These are phyloP conservation scores for Epinotia bilunana DNA, from an alignment of 2,888 invertebrate genomes.

Conservation along the genomic window DNA sequence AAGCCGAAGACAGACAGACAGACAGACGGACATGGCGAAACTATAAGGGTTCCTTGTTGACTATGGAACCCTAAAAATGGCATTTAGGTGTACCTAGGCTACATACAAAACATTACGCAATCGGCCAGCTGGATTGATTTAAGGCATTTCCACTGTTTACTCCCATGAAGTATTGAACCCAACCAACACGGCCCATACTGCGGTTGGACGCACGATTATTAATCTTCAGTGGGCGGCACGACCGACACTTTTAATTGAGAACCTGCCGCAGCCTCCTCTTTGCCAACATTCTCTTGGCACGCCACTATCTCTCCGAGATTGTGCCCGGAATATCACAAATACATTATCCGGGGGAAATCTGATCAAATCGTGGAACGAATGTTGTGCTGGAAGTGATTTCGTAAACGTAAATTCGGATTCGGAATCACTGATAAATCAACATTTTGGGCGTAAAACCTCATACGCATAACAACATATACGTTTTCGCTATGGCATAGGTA, in stretches of 20 bases:
- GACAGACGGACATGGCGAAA: too few species aligned
- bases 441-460: not conserved
- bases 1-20: too few species aligned
- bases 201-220: constrained; percentile 9
- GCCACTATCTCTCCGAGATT: constrained; percentile 59
- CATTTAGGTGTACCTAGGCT: too few species aligned
- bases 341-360: constrained; percentile 63
- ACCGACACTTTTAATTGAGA: constrained; percentile 69
- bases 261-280: constrained; percentile 56
- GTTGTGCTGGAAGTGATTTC: constrained; percentile 49
- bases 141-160: too few species aligned
- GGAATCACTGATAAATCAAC: constrained; percentile 13
- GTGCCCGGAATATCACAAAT: constrained; percentile 69
- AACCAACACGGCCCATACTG: not conserved
- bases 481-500: too few species aligned
- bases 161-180: not conserved
- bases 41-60: too few species aligned
- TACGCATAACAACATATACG: not conserved
- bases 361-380: constrained; percentile 54
- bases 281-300: constrained; percentile 70
- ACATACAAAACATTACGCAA: too few species aligned
- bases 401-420: constrained; percentile 13
- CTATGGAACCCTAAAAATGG: too few species aligned
- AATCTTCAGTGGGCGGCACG: constrained; percentile 52
- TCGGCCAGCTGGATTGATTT: too few species aligned